Base-by-base conservation (phyloP, 2,888 invertebrate genomes). In the Trilocha varians region DNA sequence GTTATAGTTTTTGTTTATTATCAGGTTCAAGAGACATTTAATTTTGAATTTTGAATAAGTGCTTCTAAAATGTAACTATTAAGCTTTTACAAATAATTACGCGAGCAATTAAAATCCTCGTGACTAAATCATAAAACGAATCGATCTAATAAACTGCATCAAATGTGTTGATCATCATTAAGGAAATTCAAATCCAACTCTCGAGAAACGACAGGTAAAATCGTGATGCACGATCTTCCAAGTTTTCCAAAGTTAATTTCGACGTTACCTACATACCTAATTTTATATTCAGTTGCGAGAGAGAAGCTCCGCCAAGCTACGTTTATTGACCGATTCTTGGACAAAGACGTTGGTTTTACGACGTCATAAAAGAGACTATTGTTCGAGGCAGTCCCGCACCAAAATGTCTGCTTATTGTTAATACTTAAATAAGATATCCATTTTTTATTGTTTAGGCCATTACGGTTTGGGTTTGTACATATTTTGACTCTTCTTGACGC, bases 381-480 rank as follows among this genome's bases (percentile, higher is more conserved):
- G 80, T 82, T 59, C 62, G 57, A 53, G 47, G 53, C 61, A 70
- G 62, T 69, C 67, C 69, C 61, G 65, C 65, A 73, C 75, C 66
- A 74, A 80, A 75, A 64, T 66, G 48, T 65, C 62, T 65, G 67
- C 72, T 73, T 64, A 79, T 83, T 83, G 82, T 85, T 75, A 68
- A 70, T 66, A 63, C 71, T 75, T 79, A 82, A 85, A 80, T 85
- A 75, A 85, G 84, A 82, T 73, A 76, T 85, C 78, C 76, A 78
- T 74, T 82, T 84, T 78, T 74, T 75, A 70, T 65, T 76, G 71
- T 79, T 73, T 67, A 65, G 73, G 61, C 80, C 70, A 79, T 78
- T 78, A 80, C 62, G 66, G 69, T 57, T 63, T 55, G 57, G 65
- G 66, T 76, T 79, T 79, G 80, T 79, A 84, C 78, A 84, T 84